Evolutionary conservation across 2,797 vertebrate species (phyloP).

Genomic region (Poliocrania exsul): DNA sequence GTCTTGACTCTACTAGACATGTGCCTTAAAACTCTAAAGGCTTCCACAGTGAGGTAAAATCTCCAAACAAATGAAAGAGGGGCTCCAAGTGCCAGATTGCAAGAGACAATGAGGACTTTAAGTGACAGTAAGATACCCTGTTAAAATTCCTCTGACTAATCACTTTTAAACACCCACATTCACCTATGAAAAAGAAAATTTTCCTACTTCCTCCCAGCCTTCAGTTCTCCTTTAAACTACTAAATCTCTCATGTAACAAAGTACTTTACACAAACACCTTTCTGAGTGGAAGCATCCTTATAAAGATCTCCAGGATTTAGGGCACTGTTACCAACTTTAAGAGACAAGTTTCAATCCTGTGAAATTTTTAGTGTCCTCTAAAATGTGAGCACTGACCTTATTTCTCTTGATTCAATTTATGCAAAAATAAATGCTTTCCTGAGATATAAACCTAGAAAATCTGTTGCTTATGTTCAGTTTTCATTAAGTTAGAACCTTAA

Average conservation of each 20-base stretch:
- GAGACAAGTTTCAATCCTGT: neutral
- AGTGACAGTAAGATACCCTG: neutral
- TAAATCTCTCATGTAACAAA: neutral
- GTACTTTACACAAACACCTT: neutral
- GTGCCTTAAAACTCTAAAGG: neutral
- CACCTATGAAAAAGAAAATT: neutral
- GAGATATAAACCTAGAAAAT: neutral
- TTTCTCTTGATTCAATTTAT: neutral
- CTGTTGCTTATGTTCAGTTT: neutral
- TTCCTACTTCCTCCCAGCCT: neutral
- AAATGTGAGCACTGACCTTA: neutral
- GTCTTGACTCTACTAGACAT: neutral
- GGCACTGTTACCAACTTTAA: neutral
- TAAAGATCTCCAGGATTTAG: neutral
- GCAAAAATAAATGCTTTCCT: neutral
- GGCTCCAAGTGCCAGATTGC: neutral
- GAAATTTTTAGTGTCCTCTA: neutral
- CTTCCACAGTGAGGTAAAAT: neutral
- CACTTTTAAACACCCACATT: neutral
- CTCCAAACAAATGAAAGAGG: neutral
- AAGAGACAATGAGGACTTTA: neutral
- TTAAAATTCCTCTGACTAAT: neutral
- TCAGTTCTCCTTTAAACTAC: neutral
- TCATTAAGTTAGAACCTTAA: neutral
- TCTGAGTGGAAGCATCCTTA: neutral